These are phyloP conservation scores for Eupeodes latifasciatus DNA, from an alignment of 2,888 invertebrate genomes.

Conservation along the genomic window DNA sequence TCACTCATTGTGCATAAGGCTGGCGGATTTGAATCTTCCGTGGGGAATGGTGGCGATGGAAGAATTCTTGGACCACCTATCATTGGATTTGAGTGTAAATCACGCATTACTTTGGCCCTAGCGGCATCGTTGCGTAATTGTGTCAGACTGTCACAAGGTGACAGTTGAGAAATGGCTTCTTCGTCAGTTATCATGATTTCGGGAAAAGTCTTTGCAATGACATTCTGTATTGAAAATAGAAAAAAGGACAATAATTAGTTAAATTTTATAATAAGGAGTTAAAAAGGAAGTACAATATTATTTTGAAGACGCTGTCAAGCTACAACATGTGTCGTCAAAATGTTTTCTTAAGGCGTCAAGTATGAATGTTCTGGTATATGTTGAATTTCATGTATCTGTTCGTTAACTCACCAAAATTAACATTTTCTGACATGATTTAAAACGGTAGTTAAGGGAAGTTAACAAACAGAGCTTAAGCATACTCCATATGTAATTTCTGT, in stretches of 20 bases:
- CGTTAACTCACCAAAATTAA: no score
- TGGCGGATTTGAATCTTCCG: conserved; percentile 81
- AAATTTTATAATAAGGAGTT: background rate
- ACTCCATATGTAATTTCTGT: no score
- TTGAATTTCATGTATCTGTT: no score
- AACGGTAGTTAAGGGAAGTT: no score
- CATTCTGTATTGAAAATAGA: conserved; percentile 33
- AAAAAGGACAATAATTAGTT: background rate
- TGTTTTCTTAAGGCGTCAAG: no score
- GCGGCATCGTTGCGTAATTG: conserved; percentile 57
- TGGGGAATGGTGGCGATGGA: conserved; percentile 79
- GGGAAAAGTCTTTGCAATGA: conserved; percentile 42
- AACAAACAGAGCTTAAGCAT: no score
- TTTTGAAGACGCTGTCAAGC: no score
- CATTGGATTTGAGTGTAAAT: conserved; percentile 82
- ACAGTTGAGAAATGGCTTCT: conserved; percentile 65
- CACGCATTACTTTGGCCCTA: conserved; percentile 79
- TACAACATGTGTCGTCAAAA: no score
- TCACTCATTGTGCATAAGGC: conserved; percentile 80
- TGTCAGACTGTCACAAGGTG: conserved; percentile 57
- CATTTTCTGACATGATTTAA: no score
- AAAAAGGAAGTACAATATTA: background rate
- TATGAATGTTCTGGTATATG: no score
- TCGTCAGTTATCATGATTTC: conserved; percentile 68
- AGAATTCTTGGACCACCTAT: conserved; percentile 81